Conservation (phyloP, 2,113 vertebrate genomes). For the Hippolais icterina region DNA sequence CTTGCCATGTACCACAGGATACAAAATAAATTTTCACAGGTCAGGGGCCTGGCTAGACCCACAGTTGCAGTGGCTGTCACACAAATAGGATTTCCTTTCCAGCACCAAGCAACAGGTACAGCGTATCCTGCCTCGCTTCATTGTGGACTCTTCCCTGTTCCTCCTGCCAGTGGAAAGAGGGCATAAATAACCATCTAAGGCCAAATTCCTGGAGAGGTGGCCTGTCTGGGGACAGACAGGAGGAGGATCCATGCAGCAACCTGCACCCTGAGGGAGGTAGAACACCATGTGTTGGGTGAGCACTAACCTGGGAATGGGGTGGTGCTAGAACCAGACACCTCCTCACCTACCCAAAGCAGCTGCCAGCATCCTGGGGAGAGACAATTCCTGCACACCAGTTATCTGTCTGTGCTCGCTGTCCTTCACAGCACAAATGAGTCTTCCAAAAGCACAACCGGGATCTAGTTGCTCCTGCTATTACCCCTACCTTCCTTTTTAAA, state of each 20-base stretch:
- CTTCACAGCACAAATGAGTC: not conserved
- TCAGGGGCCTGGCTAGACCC: not conserved
- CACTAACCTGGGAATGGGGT: accelerated
- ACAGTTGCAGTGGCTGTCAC: not conserved
- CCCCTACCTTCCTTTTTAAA: not conserved
- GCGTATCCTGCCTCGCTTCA: not conserved
- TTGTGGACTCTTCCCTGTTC: not conserved
- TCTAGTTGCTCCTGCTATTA: not conserved
- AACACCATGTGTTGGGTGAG: not conserved
- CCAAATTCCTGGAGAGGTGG: not conserved
- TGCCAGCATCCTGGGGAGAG: not conserved
- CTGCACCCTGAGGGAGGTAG: not conserved
- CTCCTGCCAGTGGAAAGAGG: not conserved
- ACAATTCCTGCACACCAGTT: not conserved
- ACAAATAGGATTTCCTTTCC: not conserved
- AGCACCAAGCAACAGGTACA: not conserved
- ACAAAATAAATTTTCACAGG: not conserved
- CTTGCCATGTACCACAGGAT: not conserved
- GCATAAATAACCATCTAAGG: not conserved
- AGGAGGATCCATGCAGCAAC: not conserved
- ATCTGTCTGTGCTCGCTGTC: accelerated
- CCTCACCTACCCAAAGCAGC: not conserved
- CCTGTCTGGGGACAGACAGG: not conserved
- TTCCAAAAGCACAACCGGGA: accelerated
- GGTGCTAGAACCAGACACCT: not conserved